Evolutionary conservation across 2,797 vertebrate species (phyloP).

Genomic region (Meriones psammophilus): DNA sequence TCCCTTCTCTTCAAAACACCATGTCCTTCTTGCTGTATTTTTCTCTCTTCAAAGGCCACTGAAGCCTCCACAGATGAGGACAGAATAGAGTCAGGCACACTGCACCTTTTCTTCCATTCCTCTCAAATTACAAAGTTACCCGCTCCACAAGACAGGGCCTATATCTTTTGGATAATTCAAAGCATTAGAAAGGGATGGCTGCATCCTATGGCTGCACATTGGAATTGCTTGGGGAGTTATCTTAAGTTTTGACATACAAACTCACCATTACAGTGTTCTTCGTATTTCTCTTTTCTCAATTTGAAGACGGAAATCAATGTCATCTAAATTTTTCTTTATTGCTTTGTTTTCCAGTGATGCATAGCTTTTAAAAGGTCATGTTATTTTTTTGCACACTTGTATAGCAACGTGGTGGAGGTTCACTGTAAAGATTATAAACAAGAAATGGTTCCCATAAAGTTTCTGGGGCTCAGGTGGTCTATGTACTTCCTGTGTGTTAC

Average conservation of each 20-base stretch:
- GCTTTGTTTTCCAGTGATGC: neutral
- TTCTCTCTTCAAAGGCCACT: neutral
- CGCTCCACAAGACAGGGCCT: neutral
- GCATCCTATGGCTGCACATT: neutral
- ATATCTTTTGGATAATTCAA: neutral
- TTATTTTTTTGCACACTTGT: neutral
- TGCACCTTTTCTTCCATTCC: neutral
- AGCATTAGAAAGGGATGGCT: neutral
- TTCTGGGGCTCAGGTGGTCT: neutral
- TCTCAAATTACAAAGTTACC: neutral
- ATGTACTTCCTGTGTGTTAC: neutral
- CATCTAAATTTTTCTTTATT: slow-evolving; percentile 40
- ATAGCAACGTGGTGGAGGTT: neutral
- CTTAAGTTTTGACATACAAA: neutral
- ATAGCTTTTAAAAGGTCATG: neutral
- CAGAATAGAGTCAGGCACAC: neutral
- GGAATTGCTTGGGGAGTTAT: neutral
- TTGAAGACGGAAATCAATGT: slow-evolving; percentile 39
- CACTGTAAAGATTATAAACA: neutral
- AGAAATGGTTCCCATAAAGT: neutral
- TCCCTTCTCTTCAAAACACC: neutral
- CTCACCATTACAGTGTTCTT: neutral
- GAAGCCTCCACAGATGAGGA: neutral
- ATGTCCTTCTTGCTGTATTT: neutral
- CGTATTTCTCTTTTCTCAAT: slow-evolving; percentile 2